Conservation (phyloP, 35 echinoderm and acorn worm species). For the Ophioderma brevispina region DNA sequence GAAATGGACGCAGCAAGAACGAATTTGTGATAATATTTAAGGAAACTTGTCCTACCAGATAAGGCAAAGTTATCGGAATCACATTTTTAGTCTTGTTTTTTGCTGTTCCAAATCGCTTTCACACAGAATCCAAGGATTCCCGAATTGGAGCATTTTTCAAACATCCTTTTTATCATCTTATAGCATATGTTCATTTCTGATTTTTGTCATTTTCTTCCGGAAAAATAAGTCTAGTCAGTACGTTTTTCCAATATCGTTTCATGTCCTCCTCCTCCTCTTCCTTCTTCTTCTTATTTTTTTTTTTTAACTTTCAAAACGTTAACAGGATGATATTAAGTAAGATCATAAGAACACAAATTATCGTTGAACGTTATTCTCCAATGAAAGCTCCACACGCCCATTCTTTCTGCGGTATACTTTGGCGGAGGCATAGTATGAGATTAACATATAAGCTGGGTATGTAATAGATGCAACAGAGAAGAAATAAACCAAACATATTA, state of each 20-base stretch:
- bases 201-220: background rate
- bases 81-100: no score
- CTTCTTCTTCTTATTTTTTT: background rate
- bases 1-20: background rate
- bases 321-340: background rate
- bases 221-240: background rate
- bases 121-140: no score
- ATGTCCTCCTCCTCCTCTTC: background rate
- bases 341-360: background rate
- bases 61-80: no score
- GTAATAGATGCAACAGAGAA: background rate
- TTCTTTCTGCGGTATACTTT: background rate
- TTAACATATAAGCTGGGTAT: background rate
- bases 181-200: no score
- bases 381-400: background rate
- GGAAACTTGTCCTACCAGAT: background rate
- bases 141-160: background rate
- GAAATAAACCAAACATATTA: background rate
- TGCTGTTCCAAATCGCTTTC: no score
- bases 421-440: background rate
- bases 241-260: background rate
- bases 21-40: background rate
- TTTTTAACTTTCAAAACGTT: background rate
- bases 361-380: background rate
- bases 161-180: no score